Evolutionary conservation across 2,797 vertebrate genomes (phyloP).

Genomic region (Chaunax sp.): DNA sequence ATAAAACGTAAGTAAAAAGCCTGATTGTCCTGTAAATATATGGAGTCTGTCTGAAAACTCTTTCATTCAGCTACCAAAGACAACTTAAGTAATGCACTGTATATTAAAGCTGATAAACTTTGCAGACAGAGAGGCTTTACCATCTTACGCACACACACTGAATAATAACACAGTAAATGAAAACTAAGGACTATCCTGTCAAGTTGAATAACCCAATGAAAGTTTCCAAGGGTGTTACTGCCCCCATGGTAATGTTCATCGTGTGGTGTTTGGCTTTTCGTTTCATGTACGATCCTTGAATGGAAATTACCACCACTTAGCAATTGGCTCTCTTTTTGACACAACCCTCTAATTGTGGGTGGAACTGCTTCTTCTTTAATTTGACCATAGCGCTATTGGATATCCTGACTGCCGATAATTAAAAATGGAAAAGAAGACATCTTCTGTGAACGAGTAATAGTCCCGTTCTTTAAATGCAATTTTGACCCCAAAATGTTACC

Average conservation of each 20-base stretch:
- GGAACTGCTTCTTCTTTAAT: conserved; percentile 72
- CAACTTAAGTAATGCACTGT: neutral
- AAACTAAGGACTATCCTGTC: conserved; percentile 67
- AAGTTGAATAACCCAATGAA: conserved; percentile 64
- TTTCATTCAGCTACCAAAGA: conserved; percentile 10
- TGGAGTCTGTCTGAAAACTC: neutral
- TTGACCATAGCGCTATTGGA: conserved; percentile 69
- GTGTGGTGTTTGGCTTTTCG: conserved; percentile 48
- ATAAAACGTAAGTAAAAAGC: conserved; percentile 92
- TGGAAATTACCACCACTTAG: conserved; percentile 69
- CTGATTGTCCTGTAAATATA: neutral
- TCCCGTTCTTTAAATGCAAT: neutral
- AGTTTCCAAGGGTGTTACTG: conserved; percentile 59
- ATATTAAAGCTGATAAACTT: conserved; percentile 26
- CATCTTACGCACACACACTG: conserved; percentile 35
- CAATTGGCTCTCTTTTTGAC: conserved; percentile 68
- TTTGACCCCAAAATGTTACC: neutral
- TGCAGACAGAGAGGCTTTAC: conserved; percentile 47
- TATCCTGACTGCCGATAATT: conserved; percentile 67
- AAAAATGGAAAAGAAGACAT: conserved; percentile 58
- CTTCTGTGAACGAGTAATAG: conserved; percentile 30
- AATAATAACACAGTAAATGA: conserved; percentile 61
- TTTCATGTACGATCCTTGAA: conserved; percentile 54
- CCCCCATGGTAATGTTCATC: conserved; percentile 58
- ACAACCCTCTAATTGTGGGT: conserved; percentile 74